Evolutionary conservation across 2,113 vertebrate genomes (phyloP).

Genomic region (Tenebrosternarchus preto): DNA sequence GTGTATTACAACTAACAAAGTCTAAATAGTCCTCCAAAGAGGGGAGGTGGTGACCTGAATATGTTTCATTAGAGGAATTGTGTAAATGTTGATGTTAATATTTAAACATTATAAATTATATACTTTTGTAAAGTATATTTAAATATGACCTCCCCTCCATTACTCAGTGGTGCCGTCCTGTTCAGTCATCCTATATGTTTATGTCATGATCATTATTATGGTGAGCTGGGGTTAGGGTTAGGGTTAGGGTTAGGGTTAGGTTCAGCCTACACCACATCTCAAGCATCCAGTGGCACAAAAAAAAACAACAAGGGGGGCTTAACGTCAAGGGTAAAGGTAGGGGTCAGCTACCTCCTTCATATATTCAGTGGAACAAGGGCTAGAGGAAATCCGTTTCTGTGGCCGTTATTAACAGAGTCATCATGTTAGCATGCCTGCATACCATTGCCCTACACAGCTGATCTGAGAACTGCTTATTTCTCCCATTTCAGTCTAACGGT

Average conservation of each 20-base stretch:
- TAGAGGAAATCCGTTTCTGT: conserved; percentile 12
- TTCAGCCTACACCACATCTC: conserved; percentile 4
- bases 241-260: too few species aligned
- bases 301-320: conserved; percentile 54
- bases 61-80: too few species aligned
- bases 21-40: too few species aligned
- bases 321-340: conserved; percentile 75
- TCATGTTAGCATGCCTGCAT: not conserved
- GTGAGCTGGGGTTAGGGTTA: too few species aligned
- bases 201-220: not conserved
- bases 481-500: too few species aligned
- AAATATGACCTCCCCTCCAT: not conserved
- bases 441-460: not conserved
- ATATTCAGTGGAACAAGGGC: conserved; percentile 57
- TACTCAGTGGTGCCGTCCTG: not conserved
- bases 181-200: not conserved
- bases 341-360: conserved; percentile 73
- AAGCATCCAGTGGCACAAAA: not conserved
- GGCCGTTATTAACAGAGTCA: not conserved
- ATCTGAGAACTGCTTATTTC: conserved; percentile 1
- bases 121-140: too few species aligned
- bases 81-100: too few species aligned
- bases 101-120: too few species aligned
- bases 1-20: too few species aligned
- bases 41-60: too few species aligned